Percentiles rank a stretch among this genome's conserved stretches.
phyloP scores from a whole-genome alignment of 2,888 invertebrate species.

The Eumacrocentrus americanus region DNA sequence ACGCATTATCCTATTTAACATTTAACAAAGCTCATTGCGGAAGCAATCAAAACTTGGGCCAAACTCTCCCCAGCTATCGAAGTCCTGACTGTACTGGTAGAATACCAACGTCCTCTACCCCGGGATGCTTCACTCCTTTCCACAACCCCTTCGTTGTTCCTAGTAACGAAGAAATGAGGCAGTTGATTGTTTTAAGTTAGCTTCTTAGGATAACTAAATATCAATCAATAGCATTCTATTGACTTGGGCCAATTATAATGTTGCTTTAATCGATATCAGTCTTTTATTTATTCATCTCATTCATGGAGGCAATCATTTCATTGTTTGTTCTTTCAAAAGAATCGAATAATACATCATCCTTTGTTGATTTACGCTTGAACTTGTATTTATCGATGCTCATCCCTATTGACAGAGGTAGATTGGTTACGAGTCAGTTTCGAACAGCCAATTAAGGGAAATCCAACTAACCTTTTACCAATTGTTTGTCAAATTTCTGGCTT shows the following conservation, averaged over 20 bases:
- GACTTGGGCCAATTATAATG: no score
- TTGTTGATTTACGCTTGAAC: background rate
- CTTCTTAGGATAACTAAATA: background rate
- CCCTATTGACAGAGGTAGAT: slow-evolving; percentile 2
- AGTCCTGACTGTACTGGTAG: slow-evolving; percentile 48
- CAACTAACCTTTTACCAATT: slow-evolving; percentile 15
- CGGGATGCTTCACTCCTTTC: slow-evolving; percentile 20
- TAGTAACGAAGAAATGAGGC: background rate
- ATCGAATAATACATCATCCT: background rate
- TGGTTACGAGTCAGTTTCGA: slow-evolving; percentile 4
- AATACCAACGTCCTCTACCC: slow-evolving; percentile 48
- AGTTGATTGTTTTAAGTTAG: background rate
- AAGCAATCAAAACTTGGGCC: slow-evolving; percentile 59
- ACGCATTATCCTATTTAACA: slow-evolving; percentile 58
- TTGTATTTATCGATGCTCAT: slow-evolving; percentile 5
- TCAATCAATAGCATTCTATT: background rate
- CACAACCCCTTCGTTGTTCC: slow-evolving; percentile 1
- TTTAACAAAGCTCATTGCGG: slow-evolving; percentile 60
- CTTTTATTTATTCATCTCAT: no score
- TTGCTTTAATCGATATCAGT: no score
- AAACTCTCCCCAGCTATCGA: slow-evolving; percentile 47
- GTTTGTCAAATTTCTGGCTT: background rate
- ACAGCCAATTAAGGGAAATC: slow-evolving; percentile 13
- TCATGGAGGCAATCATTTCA: background rate
- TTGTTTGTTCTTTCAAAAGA: background rate